Conservation (phyloP, 2,797 vertebrate genomes). For the Mus minutoides region DNA sequence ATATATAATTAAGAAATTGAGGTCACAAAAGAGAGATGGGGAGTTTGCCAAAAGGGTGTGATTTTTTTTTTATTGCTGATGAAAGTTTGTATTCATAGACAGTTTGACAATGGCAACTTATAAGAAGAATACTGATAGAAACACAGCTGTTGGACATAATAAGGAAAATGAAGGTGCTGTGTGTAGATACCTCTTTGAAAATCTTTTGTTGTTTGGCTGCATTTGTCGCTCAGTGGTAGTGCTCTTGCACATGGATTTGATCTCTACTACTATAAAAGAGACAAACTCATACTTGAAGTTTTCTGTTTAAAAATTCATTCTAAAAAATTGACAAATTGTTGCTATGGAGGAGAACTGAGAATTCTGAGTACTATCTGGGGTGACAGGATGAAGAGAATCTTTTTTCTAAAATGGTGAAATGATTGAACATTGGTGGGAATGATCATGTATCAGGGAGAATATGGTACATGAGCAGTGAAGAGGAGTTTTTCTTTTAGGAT, state of each 20-base stretch:
- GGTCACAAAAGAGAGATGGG: neutral
- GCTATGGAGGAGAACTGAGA: neutral
- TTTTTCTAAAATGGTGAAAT: conserved; percentile 32
- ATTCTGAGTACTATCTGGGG: neutral
- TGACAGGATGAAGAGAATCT: neutral
- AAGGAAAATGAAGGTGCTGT: neutral
- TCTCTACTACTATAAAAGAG: neutral
- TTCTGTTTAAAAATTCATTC: neutral
- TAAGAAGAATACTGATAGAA: neutral
- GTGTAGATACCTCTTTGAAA: neutral
- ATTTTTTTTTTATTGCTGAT: neutral
- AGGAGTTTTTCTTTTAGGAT: neutral
- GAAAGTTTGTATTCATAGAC: neutral
- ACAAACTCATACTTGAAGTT: neutral
- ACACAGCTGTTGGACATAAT: neutral
- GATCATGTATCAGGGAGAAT: neutral
- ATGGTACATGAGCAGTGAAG: neutral
- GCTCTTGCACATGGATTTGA: neutral
- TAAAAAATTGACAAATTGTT: neutral
- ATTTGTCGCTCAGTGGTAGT: neutral
- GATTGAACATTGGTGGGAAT: neutral
- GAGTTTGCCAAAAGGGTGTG: neutral
- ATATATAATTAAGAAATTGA: neutral
- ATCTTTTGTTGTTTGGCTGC: neutral
- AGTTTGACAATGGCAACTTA: neutral